phyloP scores from a whole-genome alignment of 1,140 invertebrate genomes.

The Cydia fagiglandana region DNA sequence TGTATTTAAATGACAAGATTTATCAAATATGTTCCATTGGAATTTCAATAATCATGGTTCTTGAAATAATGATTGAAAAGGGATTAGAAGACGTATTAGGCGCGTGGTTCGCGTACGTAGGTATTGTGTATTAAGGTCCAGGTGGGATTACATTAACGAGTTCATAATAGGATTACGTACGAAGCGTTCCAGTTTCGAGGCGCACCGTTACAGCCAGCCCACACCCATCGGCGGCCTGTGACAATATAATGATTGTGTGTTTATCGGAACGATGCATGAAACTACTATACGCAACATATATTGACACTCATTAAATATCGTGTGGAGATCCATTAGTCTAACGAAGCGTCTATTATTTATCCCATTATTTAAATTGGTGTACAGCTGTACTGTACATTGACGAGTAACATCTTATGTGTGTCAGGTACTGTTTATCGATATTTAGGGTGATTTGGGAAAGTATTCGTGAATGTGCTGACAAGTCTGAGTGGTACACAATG shows the following conservation, averaged over 20 bases:
- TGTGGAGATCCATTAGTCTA: constrained; percentile 53
- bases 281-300: constrained; percentile 44
- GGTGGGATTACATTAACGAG: constrained; percentile 72
- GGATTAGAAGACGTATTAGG: constrained; percentile 20
- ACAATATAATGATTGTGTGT: constrained; percentile 74
- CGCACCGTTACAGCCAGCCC: constrained; percentile 65
- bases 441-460: constrained; percentile 25
- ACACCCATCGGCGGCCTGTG: constrained; percentile 56
- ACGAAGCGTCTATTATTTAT: constrained; percentile 38
- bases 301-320: constrained; percentile 46
- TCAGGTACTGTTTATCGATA: constrained; percentile 15
- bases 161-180: constrained; percentile 76
- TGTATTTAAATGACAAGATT: too few relatives aligned
- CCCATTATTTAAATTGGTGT: constrained; percentile 32
- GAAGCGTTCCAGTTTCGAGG: constrained; percentile 63
- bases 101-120: constrained; percentile 16
- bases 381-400: neutral
- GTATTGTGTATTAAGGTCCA: constrained; percentile 43
- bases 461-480: constrained; percentile 50
- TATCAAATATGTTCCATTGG: too few relatives aligned
- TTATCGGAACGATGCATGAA: constrained; percentile 52
- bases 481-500: constrained; percentile 54
- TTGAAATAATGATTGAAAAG: constrained; percentile 21
- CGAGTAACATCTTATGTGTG: constrained; percentile 3
- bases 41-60: neutral